Evolutionary conservation across 2,888 invertebrate genomes (phyloP), one percentile per base, ranked within the genome.

Genomic region (Panorpa germanica): DNA sequence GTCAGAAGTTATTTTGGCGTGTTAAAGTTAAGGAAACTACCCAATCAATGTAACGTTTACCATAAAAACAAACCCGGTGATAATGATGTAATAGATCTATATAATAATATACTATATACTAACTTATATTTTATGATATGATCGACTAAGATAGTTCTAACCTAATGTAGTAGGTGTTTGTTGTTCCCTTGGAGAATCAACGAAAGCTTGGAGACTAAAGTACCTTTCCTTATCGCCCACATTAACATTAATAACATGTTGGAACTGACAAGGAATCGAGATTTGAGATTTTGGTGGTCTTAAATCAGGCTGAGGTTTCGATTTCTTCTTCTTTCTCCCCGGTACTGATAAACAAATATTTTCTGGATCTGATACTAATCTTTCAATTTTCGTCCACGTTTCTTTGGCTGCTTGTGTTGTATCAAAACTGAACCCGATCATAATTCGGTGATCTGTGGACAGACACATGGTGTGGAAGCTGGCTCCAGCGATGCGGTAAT

Each of bases 401-500:
- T 73, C 71, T 24, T 66, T 60, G 1, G 82, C 81, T 1, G 76
- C 69, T 24, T 67, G 64, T 19, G 65, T 64, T 35, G 73, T 71
- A 49, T 81, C 80, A 52, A 81, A 83, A 47, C 78, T 77, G 41
- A 83, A 64, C 5, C 82, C 83, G 29, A 76, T 72, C 45, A 76
- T 59, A 40, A 70, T 65, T 35, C 73, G 67, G 51, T 80, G 80
- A 48, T 83, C 81, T 18, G 63, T 61, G 8, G 80, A 80, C 39
- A 75, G 57, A 50, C 73, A 72, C 72, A 83, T 70, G 22, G 81
- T 82, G 50, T 83, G 83, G 48, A 83, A 83, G 21, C 75, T 70
- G 22, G 70, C 67, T 2, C 73, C 70, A 10, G 68, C 64, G 10
- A 67, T 62, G 47, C 65, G 67, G 57, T 82, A 83, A 33, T 71